Evolutionary conservation across 2,113 vertebrate genomes (phyloP).

Genomic region (Strix aluco): DNA sequence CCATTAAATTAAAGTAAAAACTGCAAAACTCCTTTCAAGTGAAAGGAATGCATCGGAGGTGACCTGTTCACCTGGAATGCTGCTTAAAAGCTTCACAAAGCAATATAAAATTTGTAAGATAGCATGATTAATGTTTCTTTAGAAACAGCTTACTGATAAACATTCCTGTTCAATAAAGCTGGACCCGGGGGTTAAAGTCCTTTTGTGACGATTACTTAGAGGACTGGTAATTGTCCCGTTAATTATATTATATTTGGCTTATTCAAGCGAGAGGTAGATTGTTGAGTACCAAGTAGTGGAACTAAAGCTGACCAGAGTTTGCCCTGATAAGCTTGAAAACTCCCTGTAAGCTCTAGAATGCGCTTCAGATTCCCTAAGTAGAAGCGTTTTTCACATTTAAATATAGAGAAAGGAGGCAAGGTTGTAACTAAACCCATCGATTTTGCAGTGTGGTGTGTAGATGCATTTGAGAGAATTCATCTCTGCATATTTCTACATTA

Average conservation of each 20-base stretch:
- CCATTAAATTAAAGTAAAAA: background rate
- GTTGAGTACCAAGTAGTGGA: background rate
- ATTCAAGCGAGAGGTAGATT: background rate
- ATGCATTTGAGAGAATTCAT: background rate
- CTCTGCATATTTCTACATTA: background rate
- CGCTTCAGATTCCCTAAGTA: background rate
- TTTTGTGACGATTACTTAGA: background rate
- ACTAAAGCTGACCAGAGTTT: background rate
- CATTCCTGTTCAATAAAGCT: background rate
- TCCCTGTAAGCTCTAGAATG: background rate
- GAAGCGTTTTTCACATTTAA: background rate
- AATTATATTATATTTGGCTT: background rate
- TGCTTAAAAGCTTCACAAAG: conserved; percentile 30
- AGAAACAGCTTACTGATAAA: background rate
- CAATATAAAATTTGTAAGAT: background rate
- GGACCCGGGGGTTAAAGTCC: background rate
- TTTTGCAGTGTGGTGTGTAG: background rate
- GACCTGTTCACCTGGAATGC: background rate
- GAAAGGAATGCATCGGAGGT: background rate
- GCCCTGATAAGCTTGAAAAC: background rate
- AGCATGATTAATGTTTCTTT: accelerated
- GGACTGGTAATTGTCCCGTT: background rate
- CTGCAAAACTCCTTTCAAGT: background rate
- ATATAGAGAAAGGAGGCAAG: background rate
- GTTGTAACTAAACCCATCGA: background rate